Percentiles rank a stretch among this genome's conserved stretches.
Evolutionary conservation across 1,140 invertebrate genomes (phyloP).

Genomic region (Pseudoatta argentina): DNA sequence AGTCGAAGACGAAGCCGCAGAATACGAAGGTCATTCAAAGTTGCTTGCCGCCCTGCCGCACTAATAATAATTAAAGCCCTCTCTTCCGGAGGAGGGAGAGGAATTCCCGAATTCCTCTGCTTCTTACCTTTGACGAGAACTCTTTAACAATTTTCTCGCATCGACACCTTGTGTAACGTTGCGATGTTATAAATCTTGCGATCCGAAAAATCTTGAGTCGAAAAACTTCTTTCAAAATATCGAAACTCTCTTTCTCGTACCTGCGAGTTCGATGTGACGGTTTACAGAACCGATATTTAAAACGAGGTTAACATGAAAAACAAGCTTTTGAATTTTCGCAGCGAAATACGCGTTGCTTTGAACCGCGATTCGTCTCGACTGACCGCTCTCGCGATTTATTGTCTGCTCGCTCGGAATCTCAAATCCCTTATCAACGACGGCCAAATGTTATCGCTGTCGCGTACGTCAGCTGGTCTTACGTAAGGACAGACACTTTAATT

Average conservation of each 20-base stretch:
- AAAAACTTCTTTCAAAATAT: not conserved
- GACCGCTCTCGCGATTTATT: constrained; percentile 18
- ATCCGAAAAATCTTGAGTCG: too few relatives aligned
- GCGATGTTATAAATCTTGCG: not conserved
- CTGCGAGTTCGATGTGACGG: not conserved
- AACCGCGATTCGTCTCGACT: constrained; percentile 36
- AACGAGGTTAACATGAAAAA: not conserved
- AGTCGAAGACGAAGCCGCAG: constrained; percentile 83
- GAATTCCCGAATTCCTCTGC: not conserved
- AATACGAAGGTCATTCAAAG: constrained; percentile 84
- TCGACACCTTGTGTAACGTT: not conserved
- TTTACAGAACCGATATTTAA: not conserved
- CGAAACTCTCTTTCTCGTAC: constrained; percentile 1
- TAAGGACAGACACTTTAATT: constrained; percentile 4
- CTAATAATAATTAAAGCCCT: constrained; percentile 11
- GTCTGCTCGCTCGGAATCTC: not conserved
- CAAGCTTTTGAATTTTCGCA: not conserved
- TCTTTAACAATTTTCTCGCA: not conserved
- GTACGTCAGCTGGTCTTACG: constrained; percentile 35
- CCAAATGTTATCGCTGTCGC: constrained; percentile 35
- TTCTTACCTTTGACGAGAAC: not conserved
- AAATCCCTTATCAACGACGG: constrained; percentile 27
- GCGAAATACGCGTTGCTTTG: not conserved
- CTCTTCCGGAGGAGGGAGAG: constrained; percentile 30
- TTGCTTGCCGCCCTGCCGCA: constrained; percentile 38